phyloP scores from a whole-genome alignment of 2,797 vertebrate genomes.

The Tapera naevia region DNA sequence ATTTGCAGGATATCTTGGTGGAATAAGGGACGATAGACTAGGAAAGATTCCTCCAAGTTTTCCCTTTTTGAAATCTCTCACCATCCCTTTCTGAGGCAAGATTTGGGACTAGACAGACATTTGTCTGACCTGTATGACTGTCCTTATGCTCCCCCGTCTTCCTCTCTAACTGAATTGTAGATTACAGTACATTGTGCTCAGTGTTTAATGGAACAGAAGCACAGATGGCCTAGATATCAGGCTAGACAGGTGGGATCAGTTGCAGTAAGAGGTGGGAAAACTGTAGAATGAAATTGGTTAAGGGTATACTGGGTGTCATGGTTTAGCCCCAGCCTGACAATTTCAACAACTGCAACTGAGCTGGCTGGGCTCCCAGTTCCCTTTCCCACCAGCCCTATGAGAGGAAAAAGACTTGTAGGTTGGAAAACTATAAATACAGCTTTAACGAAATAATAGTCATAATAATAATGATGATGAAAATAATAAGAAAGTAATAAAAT shows the following conservation, averaged over 20 bases:
- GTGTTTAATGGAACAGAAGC: constrained; percentile 49
- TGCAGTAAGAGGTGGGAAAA: constrained; percentile 53
- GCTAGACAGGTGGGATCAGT: constrained; percentile 55
- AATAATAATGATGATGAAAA: too few species aligned
- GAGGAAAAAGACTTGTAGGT: too few species aligned
- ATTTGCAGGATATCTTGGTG: neutral
- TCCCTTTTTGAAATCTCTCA: neutral
- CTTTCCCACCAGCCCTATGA: too few species aligned
- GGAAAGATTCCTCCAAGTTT: neutral
- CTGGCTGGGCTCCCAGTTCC: too few species aligned
- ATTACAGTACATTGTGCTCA: constrained; percentile 14
- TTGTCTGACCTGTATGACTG: neutral
- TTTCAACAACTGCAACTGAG: too few species aligned
- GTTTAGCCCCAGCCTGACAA: too few species aligned
- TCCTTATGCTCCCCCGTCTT: constrained; percentile 12
- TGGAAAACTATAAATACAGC: too few species aligned
- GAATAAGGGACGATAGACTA: neutral
- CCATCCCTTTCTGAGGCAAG: neutral
- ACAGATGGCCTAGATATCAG: constrained; percentile 54
- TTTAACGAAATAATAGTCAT: too few species aligned
- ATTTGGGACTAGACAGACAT: constrained; percentile 21
- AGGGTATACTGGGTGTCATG: neutral
- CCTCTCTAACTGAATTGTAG: constrained; percentile 31
- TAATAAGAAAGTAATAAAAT: too few species aligned
- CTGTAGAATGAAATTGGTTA: constrained; percentile 22